Base-by-base conservation (phyloP, 1,140 invertebrate species). In the Drosophila baimaii region DNA sequence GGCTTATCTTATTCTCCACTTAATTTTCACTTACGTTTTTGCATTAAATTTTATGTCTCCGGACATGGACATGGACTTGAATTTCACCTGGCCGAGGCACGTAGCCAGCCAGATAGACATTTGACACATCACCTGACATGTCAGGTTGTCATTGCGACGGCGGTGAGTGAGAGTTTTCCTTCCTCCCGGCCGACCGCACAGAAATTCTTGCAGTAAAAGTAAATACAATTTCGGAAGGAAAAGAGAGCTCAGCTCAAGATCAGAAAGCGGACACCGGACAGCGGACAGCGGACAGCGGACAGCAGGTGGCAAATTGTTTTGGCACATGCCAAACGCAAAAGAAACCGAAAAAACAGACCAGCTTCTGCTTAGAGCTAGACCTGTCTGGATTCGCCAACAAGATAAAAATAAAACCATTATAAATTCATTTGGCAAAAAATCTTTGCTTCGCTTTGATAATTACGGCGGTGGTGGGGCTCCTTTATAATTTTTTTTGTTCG, bases 161-260 rank as follows among this genome's bases (percentile, higher is more conserved):
- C 62, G 72, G 73, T 59, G 72, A 77, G 73, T 77, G 73, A 76
- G 73, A 76, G 73, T 76, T 54, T 72, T 62, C 21, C 51, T n/a
- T 25, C 29, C 21, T n/a, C n/a, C n/a, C n/a, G n/a, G n/a, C n/a
- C n/a, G n/a, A n/a, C n/a, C n/a, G n/a, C n/a, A n/a, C 9, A 46
- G 29, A 82, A 84, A 85, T 85, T 82, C 83, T 72, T 88, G 46
- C 23, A 88, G 83, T 88, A 88, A 85, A 82, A 88, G 82, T 88
- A 77, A 68, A 37, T 51, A 43, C 62, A 41, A 56, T 55, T 49
- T 51, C 3, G 19, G 23, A n/a, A 47, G 37, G 29, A 77, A 74
- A 70, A 58, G 35, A 66, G 69, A 70, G 74, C 68, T 75, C 49
- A 70, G 74, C 68, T 75, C 49, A 74, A 84, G 62, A 81, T 81